phyloP scores from a whole-genome alignment of 1,140 invertebrate genomes.

The Glomeris maerens region DNA sequence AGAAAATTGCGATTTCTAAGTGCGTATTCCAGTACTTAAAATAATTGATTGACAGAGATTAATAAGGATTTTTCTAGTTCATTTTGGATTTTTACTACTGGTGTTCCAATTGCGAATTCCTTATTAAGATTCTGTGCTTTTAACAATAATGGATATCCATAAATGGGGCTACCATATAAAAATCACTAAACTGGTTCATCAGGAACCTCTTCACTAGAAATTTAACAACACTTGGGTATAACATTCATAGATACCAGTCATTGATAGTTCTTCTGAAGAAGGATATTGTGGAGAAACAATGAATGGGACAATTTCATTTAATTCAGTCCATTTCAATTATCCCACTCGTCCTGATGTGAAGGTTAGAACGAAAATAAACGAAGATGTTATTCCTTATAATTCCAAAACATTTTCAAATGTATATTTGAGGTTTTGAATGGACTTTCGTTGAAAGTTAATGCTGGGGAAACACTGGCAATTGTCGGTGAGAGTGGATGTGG shows the following conservation, averaged over 20 bases:
- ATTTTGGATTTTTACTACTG: too few relatives aligned
- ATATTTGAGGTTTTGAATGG: constrained; percentile 46
- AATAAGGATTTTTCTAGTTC: too few relatives aligned
- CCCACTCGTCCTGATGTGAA: constrained; percentile 59
- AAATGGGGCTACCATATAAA: too few relatives aligned
- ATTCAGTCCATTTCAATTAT: constrained; percentile 60
- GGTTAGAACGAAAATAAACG: too few relatives aligned
- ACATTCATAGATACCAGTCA: constrained; percentile 46
- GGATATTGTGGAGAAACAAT: constrained; percentile 49
- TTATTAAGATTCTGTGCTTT: neutral
- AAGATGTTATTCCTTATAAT: too few relatives aligned
- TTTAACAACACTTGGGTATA: too few relatives aligned
- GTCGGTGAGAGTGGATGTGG: constrained; percentile 51
- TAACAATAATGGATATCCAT: too few relatives aligned
- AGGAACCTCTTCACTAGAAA: too few relatives aligned
- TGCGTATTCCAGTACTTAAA: too few relatives aligned
- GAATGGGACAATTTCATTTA: constrained; percentile 53
- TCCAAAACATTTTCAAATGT: neutral
- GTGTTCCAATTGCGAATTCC: constrained; percentile 1
- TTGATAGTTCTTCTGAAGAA: constrained; percentile 46
- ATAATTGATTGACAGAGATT: too few relatives aligned
- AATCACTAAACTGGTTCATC: too few relatives aligned
- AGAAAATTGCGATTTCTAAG: too few relatives aligned
- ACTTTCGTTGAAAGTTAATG: constrained; percentile 48
- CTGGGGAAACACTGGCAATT: constrained; percentile 37